Conservation (phyloP, 1,140 invertebrate genomes). For the Aphelenchoides besseyi region DNA sequence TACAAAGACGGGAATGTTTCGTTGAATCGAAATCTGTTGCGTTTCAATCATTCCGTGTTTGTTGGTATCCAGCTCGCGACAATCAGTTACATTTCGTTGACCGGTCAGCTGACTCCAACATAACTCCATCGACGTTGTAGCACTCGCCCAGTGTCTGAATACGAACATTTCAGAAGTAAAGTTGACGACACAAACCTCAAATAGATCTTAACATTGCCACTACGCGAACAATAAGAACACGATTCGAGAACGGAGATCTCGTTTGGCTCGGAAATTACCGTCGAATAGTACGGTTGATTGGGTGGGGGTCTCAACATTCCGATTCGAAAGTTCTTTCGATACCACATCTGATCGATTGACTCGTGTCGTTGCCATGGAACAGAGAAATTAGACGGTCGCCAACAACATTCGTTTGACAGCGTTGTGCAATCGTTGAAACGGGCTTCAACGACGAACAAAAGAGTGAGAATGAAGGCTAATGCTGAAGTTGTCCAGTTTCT, state of each 20-base stretch:
- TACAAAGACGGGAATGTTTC: conserved; percentile 6
- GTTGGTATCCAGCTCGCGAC: conserved; percentile 9
- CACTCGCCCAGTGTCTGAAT: conserved; percentile 16
- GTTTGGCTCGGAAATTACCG: not conserved
- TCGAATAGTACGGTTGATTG: conserved; percentile 10
- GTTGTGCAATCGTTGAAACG: conserved; percentile 3
- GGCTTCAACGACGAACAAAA: too few species aligned
- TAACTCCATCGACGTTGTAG: not conserved
- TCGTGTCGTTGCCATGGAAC: conserved; percentile 3
- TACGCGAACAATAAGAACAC: conserved; percentile 15
- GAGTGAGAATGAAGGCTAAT: too few species aligned
- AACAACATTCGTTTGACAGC: conserved; percentile 15
- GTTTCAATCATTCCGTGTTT: conserved; percentile 12
- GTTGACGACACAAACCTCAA: not conserved
- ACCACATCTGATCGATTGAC: conserved; percentile 6
- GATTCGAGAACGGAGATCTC: not conserved
- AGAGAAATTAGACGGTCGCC: not conserved
- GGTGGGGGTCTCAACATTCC: conserved; percentile 1
- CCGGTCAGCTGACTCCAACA: conserved; percentile 3
- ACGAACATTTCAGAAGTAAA: conserved; percentile 7
- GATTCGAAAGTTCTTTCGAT: conserved; percentile 5
- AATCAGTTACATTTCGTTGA: not conserved
- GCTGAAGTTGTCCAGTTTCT: too few species aligned
- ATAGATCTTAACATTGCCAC: conserved; percentile 10
- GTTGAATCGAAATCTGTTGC: not conserved